A percentile compares a stretch with the other conserved stretches of the same genome.
phyloP scores from a whole-genome alignment of 2,113 vertebrate genomes.

The mouse (Mus musculus) region GRCm39 chr11:34375001-34375500 shows the following conservation, averaged over 20 bases:
- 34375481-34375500: fast-evolving
- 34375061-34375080: conserved; percentile 70
- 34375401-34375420: not conserved
- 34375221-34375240: conserved; percentile 59
- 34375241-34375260: conserved; percentile 62
- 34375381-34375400: conserved; percentile 1
- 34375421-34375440: not conserved
- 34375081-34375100: conserved; percentile 54
- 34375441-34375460: not conserved
- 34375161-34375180: conserved; percentile 55
- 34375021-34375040: conserved; percentile 74
- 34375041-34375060: conserved; percentile 56
- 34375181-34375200: conserved; percentile 69
- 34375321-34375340: not conserved
- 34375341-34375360: not conserved
- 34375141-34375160: conserved; percentile 66
- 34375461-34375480: not conserved
- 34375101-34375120: conserved; percentile 21
- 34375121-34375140: conserved; percentile 57
- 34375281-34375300: conserved; percentile 51
- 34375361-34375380: conserved; percentile 2
- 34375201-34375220: conserved; percentile 65
- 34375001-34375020: conserved; percentile 74
- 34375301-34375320: not conserved
- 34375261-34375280: conserved; percentile 38